These are phyloP conservation scores for Temnothorax nylanderi DNA, from an alignment of 1,140 invertebrate genomes.

Conservation along the genomic window DNA sequence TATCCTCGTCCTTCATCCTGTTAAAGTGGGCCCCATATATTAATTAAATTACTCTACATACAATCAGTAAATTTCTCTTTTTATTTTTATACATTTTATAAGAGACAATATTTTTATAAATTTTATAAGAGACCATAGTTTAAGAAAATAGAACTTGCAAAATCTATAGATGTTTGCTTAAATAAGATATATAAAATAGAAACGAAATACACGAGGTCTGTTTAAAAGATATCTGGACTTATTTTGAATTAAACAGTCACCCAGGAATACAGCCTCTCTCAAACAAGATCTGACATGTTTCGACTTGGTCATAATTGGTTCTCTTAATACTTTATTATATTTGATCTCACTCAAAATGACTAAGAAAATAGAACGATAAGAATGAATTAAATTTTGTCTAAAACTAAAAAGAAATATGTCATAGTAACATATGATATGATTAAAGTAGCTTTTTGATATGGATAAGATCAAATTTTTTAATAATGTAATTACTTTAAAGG, in stretches of 20 bases:
- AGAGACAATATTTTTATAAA: background rate
- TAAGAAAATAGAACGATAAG: background rate
- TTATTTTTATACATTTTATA: background rate
- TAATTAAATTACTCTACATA: too few species aligned
- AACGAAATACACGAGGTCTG: background rate
- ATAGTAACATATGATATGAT: background rate
- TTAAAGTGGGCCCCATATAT: too few species aligned
- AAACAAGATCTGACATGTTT: background rate
- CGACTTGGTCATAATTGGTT: background rate
- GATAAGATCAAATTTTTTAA: background rate
- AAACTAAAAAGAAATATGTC: background rate
- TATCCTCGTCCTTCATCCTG: too few species aligned
- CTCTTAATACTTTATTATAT: background rate
- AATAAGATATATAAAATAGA: background rate
- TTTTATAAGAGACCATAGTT: too few species aligned
- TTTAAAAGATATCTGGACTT: background rate
- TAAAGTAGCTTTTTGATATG: background rate
- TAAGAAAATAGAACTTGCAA: background rate
- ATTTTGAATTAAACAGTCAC: background rate
- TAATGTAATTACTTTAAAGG: background rate
- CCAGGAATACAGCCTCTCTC: background rate
- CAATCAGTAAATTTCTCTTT: conserved; percentile 22
- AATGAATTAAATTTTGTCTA: background rate
- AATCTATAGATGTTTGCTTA: background rate
- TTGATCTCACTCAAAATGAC: background rate